Base-by-base conservation (phyloP, 64 coral and sea anemone genomes). In the Porites australiensis region DNA sequence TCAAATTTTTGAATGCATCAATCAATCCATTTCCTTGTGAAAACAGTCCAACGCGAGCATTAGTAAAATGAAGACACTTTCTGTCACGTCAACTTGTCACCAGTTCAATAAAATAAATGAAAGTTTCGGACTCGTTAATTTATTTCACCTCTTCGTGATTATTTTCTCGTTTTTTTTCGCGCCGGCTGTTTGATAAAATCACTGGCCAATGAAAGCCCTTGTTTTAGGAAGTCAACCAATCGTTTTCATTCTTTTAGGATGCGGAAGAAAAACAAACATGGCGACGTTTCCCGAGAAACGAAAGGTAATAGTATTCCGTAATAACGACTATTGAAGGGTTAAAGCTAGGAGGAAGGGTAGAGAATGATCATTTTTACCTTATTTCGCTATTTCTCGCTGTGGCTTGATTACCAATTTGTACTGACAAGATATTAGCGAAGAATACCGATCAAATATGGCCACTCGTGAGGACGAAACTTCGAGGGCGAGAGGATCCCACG, bases 181-280 rank as follows among this genome's bases (percentile, higher is more conserved):
- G 81, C 81, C 81, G 81, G 62, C 62, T 84, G 61, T 50, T 84
- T 84, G 81, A 84, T 84, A 84, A 68, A 68, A 84, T 67, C 62
- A n/a, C 62, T 13, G 68, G 13, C 81, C 81, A 69, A 67, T 84
- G 18, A 84, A 13, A 51, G 21, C 16, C 3, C 15, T 4, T 64
- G 44, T 84, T 49, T 48, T 65, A 84, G 19, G 20, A 68, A 4
- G 15, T 22, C 13, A n/a, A 69, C 81, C 81, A 84, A 84, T 84
- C 81, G 10, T 20, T 15, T 11, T n/a, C 47, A 8, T 68, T 48
- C 46, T 69, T 84, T 16, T 67, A 84, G 68, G 63, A 63, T 11
- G 6, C 8, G 0, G 2, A 50, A 84, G 0, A 47, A 68, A 84
- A 84, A 84, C 81, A 84, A 84, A 84, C 62, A 84, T 84, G 61